phyloP scores from a whole-genome alignment of 2,888 invertebrate genomes.

The Taenaris catops region DNA sequence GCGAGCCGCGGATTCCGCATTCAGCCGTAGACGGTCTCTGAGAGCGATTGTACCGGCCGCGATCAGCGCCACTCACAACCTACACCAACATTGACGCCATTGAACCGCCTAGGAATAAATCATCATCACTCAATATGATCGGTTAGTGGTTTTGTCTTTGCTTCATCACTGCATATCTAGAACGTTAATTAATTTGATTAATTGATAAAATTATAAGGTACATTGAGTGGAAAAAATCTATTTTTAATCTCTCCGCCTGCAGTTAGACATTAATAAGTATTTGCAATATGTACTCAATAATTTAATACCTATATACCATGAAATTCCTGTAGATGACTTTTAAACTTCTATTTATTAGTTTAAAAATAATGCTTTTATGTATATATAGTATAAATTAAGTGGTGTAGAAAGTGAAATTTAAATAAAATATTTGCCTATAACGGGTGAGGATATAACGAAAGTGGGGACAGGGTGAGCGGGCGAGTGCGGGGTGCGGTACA shows the following conservation, averaged over 20 bases:
- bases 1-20: constrained; percentile 47
- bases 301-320: too few relatives aligned
- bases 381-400: too few relatives aligned
- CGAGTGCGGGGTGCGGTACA: constrained; percentile 40
- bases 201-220: too few relatives aligned
- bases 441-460: constrained; percentile 31
- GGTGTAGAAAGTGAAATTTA: constrained; percentile 18
- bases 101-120: constrained; percentile 49
- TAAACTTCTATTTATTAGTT: too few relatives aligned
- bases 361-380: too few relatives aligned
- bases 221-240: too few relatives aligned
- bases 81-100: constrained; percentile 73
- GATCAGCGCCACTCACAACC: constrained; percentile 54
- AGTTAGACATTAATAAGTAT: too few relatives aligned
- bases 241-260: too few relatives aligned
- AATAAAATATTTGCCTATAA: constrained; percentile 17
- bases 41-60: constrained; percentile 45
- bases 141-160: constrained; percentile 42
- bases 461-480: constrained; percentile 39
- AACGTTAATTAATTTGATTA: too few relatives aligned
- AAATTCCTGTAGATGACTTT: too few relatives aligned
- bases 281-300: too few relatives aligned
- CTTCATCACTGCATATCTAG: too few relatives aligned
- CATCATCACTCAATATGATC: constrained; percentile 62
- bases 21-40: constrained; percentile 60